A percentile compares a stretch with the other conserved stretches of the same genome.
These are phyloP conservation scores for Drosophila demipolita DNA, from an alignment of 2,888 invertebrate species.

Conservation along the genomic window DNA sequence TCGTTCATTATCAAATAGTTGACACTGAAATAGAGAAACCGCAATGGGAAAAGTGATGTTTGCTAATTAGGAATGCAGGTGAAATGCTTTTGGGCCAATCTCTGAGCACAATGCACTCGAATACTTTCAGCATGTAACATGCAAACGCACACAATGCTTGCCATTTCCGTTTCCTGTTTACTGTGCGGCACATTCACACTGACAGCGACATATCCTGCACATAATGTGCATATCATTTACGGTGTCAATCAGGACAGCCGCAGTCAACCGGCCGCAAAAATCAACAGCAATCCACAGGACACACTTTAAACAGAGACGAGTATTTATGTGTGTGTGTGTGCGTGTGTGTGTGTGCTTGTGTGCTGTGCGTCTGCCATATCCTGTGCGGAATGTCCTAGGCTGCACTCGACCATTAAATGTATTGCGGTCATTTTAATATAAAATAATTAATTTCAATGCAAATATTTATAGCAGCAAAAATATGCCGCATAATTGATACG, in stretches of 20 bases:
- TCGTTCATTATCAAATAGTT: not conserved
- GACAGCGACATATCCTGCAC: conserved; percentile 71
- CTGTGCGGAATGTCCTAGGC: conserved; percentile 46
- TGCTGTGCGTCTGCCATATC: conserved; percentile 35
- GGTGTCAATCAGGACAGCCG: conserved; percentile 68
- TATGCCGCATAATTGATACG: conserved; percentile 77
- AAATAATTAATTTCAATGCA: conserved; percentile 81
- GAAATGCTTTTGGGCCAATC: conserved; percentile 38
- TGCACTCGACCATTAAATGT: conserved; percentile 71
- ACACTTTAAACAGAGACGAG: conserved; percentile 30
- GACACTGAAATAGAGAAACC: not conserved
- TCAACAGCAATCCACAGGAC: conserved; percentile 49
- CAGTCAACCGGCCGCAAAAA: conserved; percentile 65
- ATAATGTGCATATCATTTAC: conserved; percentile 78
- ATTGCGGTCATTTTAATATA: conserved; percentile 81
- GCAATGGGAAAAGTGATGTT: conserved; percentile 1
- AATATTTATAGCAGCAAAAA: conserved; percentile 79
- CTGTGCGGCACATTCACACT: conserved; percentile 22
- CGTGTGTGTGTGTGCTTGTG: conserved; percentile 1
- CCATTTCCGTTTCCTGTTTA: conserved; percentile 78
- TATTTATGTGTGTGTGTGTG: not conserved
- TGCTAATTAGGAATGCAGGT: conserved; percentile 46
- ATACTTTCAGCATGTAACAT: conserved; percentile 23
- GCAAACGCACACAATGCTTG: conserved; percentile 64
- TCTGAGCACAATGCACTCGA: conserved; percentile 41